A percentile compares a stretch with the other conserved stretches of the same genome.
Conservation (phyloP, 2,888 invertebrate species). For the Sisyra nigra region DNA sequence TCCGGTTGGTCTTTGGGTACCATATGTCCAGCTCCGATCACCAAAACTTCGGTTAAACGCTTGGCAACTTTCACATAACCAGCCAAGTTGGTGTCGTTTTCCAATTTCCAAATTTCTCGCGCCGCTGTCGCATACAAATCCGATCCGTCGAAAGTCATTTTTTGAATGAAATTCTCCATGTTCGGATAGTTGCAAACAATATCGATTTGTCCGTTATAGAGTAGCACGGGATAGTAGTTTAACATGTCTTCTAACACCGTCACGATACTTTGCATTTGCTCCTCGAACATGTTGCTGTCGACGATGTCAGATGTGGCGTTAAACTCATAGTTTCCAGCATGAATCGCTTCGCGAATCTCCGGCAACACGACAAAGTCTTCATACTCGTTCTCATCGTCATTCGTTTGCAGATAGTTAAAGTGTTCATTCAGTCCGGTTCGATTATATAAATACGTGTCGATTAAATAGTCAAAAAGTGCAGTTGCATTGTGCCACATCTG, state of each 20-base stretch:
- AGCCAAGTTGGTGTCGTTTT: slow-evolving; percentile 38
- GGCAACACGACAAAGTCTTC: slow-evolving; percentile 43
- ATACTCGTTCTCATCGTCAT: slow-evolving; percentile 34
- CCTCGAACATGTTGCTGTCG: slow-evolving; percentile 50
- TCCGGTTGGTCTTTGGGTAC: slow-evolving; percentile 64
- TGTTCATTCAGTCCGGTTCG: slow-evolving; percentile 61
- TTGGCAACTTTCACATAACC: slow-evolving; percentile 59
- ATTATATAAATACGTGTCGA: slow-evolving; percentile 58
- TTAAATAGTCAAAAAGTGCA: slow-evolving; percentile 48
- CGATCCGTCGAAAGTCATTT: slow-evolving; percentile 49
- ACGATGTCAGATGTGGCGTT: slow-evolving; percentile 42
- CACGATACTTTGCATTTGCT: slow-evolving; percentile 70
- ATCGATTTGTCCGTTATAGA: slow-evolving; percentile 85
- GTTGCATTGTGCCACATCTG: slow-evolving; percentile 53
- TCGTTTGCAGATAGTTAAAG: slow-evolving; percentile 52
- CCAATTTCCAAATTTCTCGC: slow-evolving; percentile 53
- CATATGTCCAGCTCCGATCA: slow-evolving; percentile 70
- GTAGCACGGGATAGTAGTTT: slow-evolving; percentile 51
- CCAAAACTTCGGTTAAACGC: slow-evolving; percentile 54
- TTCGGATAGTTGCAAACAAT: slow-evolving; percentile 79
- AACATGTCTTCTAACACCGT: slow-evolving; percentile 52
- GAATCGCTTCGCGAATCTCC: slow-evolving; percentile 54
- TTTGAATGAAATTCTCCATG: slow-evolving; percentile 60
- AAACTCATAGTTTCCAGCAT: slow-evolving; percentile 69
- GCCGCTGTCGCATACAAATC: slow-evolving; percentile 47